Percentiles rank a stretch among this genome's conserved stretches.
These are phyloP conservation scores for Temnothorax nylanderi DNA, from an alignment of 1,140 invertebrate species.

Conservation along the genomic window DNA sequence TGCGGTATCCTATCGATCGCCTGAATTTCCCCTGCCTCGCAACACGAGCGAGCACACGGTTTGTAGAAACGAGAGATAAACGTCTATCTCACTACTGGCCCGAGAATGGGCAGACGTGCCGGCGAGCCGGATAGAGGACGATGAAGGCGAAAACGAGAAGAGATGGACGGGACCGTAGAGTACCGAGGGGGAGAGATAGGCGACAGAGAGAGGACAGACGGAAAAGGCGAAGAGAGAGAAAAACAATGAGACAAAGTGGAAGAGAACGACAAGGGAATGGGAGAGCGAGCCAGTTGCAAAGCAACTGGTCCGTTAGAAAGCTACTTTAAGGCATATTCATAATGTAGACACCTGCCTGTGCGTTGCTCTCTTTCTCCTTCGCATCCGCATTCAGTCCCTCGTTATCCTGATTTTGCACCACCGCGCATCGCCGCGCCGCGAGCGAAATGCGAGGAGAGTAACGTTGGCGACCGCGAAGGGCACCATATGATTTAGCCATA, in stretches of 20 bases:
- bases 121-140: conserved; percentile 51
- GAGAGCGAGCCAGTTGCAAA: background rate
- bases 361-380: background rate
- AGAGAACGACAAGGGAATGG: conserved; percentile 15
- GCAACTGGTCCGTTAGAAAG: conserved; percentile 51
- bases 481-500: conserved; percentile 74
- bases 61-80: conserved; percentile 62
- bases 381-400: conserved; percentile 26
- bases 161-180: background rate
- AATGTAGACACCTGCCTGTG: conserved; percentile 53
- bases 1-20: conserved; percentile 62
- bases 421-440: background rate
- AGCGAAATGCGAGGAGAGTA: conserved; percentile 55
- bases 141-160: conserved; percentile 59
- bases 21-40: conserved; percentile 43
- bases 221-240: conserved; percentile 29
- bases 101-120: conserved; percentile 54
- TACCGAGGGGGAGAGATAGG: conserved; percentile 3
- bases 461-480: conserved; percentile 60
- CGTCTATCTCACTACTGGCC: conserved; percentile 56
- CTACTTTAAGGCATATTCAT: conserved; percentile 74
- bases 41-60: conserved; percentile 33
- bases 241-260: conserved; percentile 20
- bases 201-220: background rate
- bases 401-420: conserved; percentile 70